Conservation (phyloP, 2,888 invertebrate genomes). For the Calliopum simillimum region DNA sequence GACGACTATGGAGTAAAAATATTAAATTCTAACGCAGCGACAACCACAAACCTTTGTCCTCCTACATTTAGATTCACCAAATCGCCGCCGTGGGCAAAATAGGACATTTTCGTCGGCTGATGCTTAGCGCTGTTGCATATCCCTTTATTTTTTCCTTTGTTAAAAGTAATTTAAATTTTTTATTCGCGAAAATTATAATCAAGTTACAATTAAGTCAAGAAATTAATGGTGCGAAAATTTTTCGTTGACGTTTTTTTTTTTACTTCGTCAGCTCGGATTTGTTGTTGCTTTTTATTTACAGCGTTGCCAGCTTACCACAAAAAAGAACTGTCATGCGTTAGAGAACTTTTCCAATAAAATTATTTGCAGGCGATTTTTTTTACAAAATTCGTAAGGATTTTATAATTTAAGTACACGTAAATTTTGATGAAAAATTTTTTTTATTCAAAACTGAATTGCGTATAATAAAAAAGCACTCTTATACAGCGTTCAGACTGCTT, state of each 20-base stretch:
- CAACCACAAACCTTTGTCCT: constrained; percentile 80
- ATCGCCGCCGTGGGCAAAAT: constrained; percentile 64
- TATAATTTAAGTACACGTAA: too few species aligned
- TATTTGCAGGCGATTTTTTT: too few species aligned
- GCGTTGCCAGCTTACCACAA: not conserved
- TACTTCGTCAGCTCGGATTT: not conserved
- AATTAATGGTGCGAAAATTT: not conserved
- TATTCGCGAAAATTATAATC: not conserved
- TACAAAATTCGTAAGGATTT: too few species aligned
- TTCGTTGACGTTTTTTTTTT: not conserved
- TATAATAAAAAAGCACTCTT: too few species aligned
- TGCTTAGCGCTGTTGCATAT: not conserved
- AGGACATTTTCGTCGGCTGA: constrained; percentile 53
- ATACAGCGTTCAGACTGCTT: too few species aligned
- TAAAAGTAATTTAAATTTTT: not conserved
- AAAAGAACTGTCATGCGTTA: too few species aligned
- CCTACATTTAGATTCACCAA: constrained; percentile 96
- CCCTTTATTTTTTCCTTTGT: not conserved
- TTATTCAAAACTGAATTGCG: too few species aligned
- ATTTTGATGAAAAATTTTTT: too few species aligned
- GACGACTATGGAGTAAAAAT: too few species aligned
- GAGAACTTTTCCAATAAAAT: too few species aligned
- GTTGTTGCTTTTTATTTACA: constrained; percentile 19
- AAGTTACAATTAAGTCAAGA: not conserved
- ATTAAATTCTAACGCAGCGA: not conserved